Percentiles rank a stretch among this genome's conserved stretches.
phyloP scores from a whole-genome alignment of 2,888 invertebrate genomes.

The Apamea crenata region DNA sequence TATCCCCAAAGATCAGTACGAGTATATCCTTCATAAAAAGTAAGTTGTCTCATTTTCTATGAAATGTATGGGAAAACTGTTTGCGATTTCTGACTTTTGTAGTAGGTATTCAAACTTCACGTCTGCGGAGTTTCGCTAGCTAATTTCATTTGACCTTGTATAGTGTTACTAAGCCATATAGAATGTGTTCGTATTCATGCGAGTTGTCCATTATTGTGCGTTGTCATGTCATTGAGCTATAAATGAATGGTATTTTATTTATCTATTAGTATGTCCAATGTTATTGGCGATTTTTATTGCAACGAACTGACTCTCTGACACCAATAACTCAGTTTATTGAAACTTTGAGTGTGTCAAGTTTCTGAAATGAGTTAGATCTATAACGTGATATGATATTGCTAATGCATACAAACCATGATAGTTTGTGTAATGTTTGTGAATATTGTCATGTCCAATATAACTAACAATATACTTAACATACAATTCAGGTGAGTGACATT shows the following conservation, averaged over 20 bases:
- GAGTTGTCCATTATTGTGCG: not conserved
- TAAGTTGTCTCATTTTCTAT: not conserved
- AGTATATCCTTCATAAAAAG: not conserved
- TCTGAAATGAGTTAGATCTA: not conserved
- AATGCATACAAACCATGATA: not conserved
- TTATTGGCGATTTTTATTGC: not conserved
- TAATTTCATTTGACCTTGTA: not conserved
- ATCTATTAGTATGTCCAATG: slow-evolving; percentile 1
- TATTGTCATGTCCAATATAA: not conserved
- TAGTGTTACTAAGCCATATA: not conserved
- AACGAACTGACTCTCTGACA: slow-evolving; percentile 34
- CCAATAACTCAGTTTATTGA: slow-evolving; percentile 1
- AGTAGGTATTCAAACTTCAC: not conserved
- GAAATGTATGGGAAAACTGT: not conserved
- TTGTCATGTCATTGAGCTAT: slow-evolving; percentile 32
- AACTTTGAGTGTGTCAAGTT: not conserved
- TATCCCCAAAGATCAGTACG: not conserved
- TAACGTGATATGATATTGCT: not conserved
- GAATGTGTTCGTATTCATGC: slow-evolving; percentile 1
- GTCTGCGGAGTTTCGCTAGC: not conserved
- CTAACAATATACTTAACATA: too few species aligned
- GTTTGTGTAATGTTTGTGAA: slow-evolving; percentile 2
- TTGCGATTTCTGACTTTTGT: not conserved
- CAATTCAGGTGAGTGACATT: not conserved
- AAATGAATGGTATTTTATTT: slow-evolving; percentile 24